A percentile compares a stretch with the other conserved stretches of the same genome.
Conservation (phyloP, 2,888 invertebrate species). For the Clunio marinus region DNA sequence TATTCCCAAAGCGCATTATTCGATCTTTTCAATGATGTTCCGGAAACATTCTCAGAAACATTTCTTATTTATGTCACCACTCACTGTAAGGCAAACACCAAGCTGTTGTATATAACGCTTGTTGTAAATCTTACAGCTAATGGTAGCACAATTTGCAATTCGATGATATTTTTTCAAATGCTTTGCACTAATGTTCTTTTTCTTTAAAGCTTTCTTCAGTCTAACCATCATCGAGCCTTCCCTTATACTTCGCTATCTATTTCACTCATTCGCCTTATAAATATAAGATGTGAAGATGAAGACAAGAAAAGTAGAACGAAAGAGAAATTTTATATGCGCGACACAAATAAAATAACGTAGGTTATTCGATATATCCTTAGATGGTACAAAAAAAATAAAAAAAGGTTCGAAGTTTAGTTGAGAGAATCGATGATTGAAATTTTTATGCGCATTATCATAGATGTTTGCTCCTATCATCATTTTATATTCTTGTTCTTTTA, state of each 20-base stretch:
- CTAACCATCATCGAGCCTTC: not conserved
- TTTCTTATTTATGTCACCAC: constrained; percentile 56
- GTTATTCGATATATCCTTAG: not conserved
- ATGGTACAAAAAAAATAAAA: no score
- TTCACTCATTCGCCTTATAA: no score
- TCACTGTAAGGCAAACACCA: constrained; percentile 98
- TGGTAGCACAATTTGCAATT: constrained; percentile 52
- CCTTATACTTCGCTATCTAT: no score
- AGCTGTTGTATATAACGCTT: constrained; percentile 72
- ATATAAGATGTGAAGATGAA: no score
- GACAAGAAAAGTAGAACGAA: not conserved
- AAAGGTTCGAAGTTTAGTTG: not conserved
- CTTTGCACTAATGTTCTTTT: not conserved
- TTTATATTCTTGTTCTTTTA: not conserved
- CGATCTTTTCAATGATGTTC: no score
- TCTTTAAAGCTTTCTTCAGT: not conserved
- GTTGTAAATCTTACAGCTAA: constrained; percentile 91
- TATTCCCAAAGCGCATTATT: no score
- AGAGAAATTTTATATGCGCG: not conserved
- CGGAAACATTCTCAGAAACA: not conserved
- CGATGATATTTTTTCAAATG: not conserved
- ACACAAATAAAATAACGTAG: not conserved
- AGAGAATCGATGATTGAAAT: not conserved
- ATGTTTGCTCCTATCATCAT: not conserved
- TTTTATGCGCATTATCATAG: constrained; percentile 9